Base-by-base conservation (phyloP, 2,888 invertebrate genomes). In the Drosophila dives region DNA sequence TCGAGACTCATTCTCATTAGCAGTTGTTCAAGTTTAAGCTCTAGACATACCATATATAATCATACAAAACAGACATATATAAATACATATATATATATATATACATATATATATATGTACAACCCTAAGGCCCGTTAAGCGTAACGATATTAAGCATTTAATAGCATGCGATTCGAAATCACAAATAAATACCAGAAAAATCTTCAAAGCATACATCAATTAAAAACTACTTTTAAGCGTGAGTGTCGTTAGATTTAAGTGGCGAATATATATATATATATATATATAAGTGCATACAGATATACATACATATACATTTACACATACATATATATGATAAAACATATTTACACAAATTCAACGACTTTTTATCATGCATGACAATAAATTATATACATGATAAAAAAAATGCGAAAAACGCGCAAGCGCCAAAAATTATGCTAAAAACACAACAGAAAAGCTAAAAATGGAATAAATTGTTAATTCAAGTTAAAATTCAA, bases 21-120 rank as follows among this genome's bases (percentile, higher is more conserved):
- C 85, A 87, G 85, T 89, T 86, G 86, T 89, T 89, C 78, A 86
- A 85, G 90, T 89, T 86, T 85, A 89, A 89, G 90, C 80, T 89
- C 80, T 85, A 87, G 75, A 85, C 85, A 85, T 87, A 87, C 72
- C 79, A 69, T 56, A 64, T n/a, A 68, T 54, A 70, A 45, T 45
- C 54, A 69, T 32, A 65, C 61, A 68, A 64, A n/a, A 34, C 36
- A 67, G 23, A 23, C 23, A 23, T 23, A 26, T 26, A 65, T 33
- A 70, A 45, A 71, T 56, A 68, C 33, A 72, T 20, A 64, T 71
- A 69, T 38, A 75, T 38, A 72, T 20, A 73, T 38, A 63, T 51
- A 75, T 12, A 64, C 56, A 33, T 23, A 66, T 50, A 74, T 36
- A 72, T 40, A 65, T 38, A 75, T 61, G 61, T 58, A 69, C 45